These are phyloP conservation scores for Distichodus sexfasciatus DNA, from an alignment of 2,797 vertebrate species.

Conservation along the genomic window DNA sequence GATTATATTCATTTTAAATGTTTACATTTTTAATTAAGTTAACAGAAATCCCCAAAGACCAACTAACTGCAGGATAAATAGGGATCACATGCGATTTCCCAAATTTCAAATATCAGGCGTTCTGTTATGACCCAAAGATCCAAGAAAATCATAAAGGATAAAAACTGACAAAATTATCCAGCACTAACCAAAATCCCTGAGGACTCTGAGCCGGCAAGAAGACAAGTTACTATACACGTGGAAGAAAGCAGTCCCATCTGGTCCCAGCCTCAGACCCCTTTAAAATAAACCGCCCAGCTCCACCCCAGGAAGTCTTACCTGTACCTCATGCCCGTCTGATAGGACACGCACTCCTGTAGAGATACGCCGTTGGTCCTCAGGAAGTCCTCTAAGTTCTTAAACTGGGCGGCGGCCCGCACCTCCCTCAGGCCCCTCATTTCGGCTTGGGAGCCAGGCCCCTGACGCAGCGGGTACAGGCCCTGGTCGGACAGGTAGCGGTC, in stretches of 20 bases:
- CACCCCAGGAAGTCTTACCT: slow-evolving; percentile 76
- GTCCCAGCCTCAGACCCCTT: neutral
- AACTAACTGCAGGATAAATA: no score
- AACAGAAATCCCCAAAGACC: no score
- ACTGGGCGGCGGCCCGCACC: slow-evolving; percentile 83
- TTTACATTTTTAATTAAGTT: no score
- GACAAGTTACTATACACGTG: neutral
- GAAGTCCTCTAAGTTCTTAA: slow-evolving; percentile 90
- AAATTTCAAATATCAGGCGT: no score
- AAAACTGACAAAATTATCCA: no score
- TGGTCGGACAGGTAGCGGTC: slow-evolving; percentile 84
- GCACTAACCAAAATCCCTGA: no score
- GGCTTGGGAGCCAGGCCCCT: slow-evolving; percentile 67
- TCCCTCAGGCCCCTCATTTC: slow-evolving; percentile 84
- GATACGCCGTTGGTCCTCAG: slow-evolving; percentile 88
- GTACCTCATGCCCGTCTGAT: slow-evolving; percentile 87
- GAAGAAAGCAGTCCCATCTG: neutral
- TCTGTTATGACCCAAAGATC: no score
- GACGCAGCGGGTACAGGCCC: slow-evolving; percentile 79
- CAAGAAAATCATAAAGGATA: no score
- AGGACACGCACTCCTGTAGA: slow-evolving; percentile 79
- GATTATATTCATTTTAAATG: no score
- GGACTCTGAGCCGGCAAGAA: neutral
- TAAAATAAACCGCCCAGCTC: neutral
- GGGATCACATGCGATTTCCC: no score